phyloP scores from a whole-genome alignment of 1,140 invertebrate species.

The Glossosoma conforme region DNA sequence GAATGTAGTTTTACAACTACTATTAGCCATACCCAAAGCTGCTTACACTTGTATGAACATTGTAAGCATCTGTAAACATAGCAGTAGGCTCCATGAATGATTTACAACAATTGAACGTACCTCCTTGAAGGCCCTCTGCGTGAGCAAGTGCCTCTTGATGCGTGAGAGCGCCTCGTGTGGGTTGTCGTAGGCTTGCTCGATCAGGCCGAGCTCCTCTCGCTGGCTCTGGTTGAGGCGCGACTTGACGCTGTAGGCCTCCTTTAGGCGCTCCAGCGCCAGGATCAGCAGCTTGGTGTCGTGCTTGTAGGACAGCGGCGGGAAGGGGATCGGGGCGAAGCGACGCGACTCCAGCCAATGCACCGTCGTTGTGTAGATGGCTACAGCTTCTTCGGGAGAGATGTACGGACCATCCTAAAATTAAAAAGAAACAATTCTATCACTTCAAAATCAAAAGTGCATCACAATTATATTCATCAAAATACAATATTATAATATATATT shows the following conservation, averaged over 20 bases:
- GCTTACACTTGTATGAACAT: too few species aligned
- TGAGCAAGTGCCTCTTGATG: slow-evolving; percentile 98
- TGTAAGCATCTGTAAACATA: too few species aligned
- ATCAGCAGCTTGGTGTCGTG: slow-evolving; percentile 99
- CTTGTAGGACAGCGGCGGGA: slow-evolving; percentile 98
- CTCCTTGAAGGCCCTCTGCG: slow-evolving; percentile 98
- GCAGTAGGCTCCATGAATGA: too few species aligned
- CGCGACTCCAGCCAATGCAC: slow-evolving; percentile 99
- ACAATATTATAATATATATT: too few species aligned
- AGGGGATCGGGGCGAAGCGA: slow-evolving; percentile 97
- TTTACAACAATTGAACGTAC: slow-evolving; percentile 49
- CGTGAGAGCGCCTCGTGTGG: slow-evolving; percentile 98
- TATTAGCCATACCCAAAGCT: too few species aligned
- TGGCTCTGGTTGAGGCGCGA: slow-evolving; percentile 98
- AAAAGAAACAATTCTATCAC: slow-evolving; percentile 13
- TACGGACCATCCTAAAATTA: slow-evolving; percentile 87
- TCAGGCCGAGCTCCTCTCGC: slow-evolving; percentile 95
- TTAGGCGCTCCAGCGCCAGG: slow-evolving; percentile 91
- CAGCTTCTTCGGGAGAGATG: slow-evolving; percentile 98
- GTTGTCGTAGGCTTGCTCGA: slow-evolving; percentile 99
- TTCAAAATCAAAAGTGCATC: background rate
- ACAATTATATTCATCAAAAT: too few species aligned
- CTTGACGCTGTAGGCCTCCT: slow-evolving; percentile 99
- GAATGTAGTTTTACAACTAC: too few species aligned
- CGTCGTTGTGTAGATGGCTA: slow-evolving; percentile 98